Evolutionary conservation across 2,888 invertebrate species (phyloP).

Genomic region (Caenorhabditis drosophilae): DNA sequence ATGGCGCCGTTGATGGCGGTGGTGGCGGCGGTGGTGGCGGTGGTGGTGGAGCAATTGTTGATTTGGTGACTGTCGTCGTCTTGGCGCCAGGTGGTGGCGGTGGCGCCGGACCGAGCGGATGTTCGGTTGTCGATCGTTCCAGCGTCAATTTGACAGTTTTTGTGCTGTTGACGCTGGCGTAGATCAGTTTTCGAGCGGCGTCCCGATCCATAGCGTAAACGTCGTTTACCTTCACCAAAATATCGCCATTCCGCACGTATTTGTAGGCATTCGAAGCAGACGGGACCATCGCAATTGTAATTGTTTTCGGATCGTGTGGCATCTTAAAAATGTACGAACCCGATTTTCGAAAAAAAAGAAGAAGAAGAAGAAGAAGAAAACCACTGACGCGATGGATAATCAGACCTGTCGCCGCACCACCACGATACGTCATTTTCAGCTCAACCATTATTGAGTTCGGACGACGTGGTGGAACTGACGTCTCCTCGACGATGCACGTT

Average conservation of each 20-base stretch:
- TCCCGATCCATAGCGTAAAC: conserved; percentile 42
- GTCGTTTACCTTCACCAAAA: conserved; percentile 51
- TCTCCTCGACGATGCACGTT: conserved; percentile 45
- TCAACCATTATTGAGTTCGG: conserved; percentile 46
- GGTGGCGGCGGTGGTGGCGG: not conserved
- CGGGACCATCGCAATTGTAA: conserved; percentile 51
- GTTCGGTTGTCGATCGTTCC: conserved; percentile 34
- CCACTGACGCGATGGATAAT: conserved; percentile 54
- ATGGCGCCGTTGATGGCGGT: no score
- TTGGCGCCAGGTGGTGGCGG: conserved; percentile 24
- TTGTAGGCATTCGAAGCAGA: conserved; percentile 44
- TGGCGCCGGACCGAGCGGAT: conserved; percentile 34
- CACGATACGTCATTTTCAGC: conserved; percentile 47
- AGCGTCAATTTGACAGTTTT: conserved; percentile 47
- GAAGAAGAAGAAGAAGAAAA: no score
- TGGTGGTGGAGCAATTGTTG: not conserved
- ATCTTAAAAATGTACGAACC: no score
- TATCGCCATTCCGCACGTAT: conserved; percentile 48
- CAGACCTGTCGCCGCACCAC: conserved; percentile 54
- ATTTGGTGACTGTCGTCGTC: conserved; percentile 10
- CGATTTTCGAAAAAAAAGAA: no score
- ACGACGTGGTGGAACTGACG: conserved; percentile 32
- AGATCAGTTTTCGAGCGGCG: conserved; percentile 46
- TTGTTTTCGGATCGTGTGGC: conserved; percentile 31
- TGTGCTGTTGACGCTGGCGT: conserved; percentile 44